Evolutionary conservation across 1,140 invertebrate species (phyloP), one percentile per base, ranked within the genome.

Genomic region (Brachionus rotundiformis): DNA sequence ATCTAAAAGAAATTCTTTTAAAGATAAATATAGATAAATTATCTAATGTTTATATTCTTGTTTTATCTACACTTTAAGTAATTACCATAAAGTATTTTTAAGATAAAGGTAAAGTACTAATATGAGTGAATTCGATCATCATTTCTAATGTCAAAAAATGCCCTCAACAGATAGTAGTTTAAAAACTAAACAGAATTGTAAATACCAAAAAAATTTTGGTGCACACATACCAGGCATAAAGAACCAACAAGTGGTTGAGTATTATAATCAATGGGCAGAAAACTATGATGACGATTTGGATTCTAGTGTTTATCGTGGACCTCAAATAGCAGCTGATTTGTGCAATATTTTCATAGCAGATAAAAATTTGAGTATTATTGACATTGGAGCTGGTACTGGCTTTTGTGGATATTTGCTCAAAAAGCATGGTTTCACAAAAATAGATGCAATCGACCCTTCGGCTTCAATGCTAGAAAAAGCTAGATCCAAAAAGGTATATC

Each of bases 361-460:
- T 31, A 83, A 81, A 76, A 82, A 73, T 47, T 47, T 39, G 6
- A 44, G 85, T 8, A 83, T 87, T 41, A 73, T 87, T 41, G 87
- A 87, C 81, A 84, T 87, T 13, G 87, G 86, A 7, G 85, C 85
- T 76, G 87, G 87, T 16, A 87, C 87, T 36, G 87, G 87, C 13
- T 75, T 85, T 54, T 84, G 87, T 29, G 87, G 86, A n/a, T 65
- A 83, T 31, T 85, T 85, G 84, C 71, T 86, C 25, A n/a, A 54
- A n/a, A 79, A 83, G 39, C 54, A 82, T 44, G 86, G 85, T 11
- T 87, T 86, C 81, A 82, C 47, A 5, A 73, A 82, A 36, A 81
- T 87, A 11, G 84, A 87, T 71, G 86, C 85, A 0, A 79, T 87
- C 5, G 86, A 88, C 16, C 86, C 86, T 1, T 84, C 85, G 13